Percentiles rank a stretch among this genome's conserved stretches.
phyloP scores from a whole-genome alignment of 2,113 vertebrate species.

The Python bivittatus region DNA sequence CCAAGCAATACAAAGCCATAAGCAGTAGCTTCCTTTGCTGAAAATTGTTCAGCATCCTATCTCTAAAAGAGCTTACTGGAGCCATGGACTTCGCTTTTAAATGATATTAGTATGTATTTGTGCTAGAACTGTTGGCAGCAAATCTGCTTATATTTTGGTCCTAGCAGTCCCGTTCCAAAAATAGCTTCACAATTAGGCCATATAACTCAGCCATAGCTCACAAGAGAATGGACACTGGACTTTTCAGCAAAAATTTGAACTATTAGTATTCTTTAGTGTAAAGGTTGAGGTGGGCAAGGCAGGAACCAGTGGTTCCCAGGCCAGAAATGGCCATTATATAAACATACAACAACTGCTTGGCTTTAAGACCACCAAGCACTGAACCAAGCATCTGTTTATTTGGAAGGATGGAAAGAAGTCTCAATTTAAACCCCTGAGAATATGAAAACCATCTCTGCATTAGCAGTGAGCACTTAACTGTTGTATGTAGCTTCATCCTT shows the following conservation, averaged over 20 bases:
- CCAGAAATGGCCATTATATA: neutral
- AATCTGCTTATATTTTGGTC: neutral
- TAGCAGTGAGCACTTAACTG: neutral
- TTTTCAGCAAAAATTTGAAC: neutral
- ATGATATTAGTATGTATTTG: neutral
- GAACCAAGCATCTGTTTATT: neutral
- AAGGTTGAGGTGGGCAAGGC: neutral
- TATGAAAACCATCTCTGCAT: neutral
- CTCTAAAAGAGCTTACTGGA: neutral
- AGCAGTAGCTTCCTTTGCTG: neutral
- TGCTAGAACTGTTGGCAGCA: neutral
- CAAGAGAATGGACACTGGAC: neutral
- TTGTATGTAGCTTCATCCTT: neutral
- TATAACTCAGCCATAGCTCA: neutral
- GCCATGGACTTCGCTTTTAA: neutral
- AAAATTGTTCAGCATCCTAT: neutral
- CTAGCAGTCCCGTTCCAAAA: neutral
- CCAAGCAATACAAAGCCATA: neutral
- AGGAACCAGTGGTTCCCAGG: neutral
- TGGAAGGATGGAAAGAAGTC: neutral
- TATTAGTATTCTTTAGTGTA: conserved; percentile 2
- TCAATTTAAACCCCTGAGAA: neutral
- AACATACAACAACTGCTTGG: neutral
- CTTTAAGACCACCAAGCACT: neutral
- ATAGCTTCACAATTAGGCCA: neutral